A percentile compares a stretch with the other conserved stretches of the same genome.
Evolutionary conservation across 2,113 vertebrate species (phyloP).

Genomic region (Leucosticte australis): DNA sequence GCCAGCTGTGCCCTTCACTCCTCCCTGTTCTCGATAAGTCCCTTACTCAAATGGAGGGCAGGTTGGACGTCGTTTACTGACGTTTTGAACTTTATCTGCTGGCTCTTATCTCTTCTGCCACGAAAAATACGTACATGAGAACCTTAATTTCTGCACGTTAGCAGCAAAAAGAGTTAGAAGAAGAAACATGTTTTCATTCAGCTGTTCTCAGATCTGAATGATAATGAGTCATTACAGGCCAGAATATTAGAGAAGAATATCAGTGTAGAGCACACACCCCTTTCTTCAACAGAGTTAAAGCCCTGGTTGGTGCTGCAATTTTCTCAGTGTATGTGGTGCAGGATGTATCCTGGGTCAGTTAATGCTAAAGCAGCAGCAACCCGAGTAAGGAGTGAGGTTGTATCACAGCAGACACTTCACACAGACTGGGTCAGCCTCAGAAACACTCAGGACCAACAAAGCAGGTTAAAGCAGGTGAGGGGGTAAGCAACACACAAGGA

Average conservation of each 20-base stretch:
- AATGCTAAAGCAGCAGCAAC: neutral
- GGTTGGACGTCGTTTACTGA: neutral
- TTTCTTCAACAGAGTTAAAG: neutral
- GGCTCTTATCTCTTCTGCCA: constrained; percentile 29
- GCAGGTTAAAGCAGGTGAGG: neutral
- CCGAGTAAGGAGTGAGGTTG: neutral
- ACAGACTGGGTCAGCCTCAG: neutral
- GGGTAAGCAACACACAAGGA: neutral
- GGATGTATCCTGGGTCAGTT: neutral
- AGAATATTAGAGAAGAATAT: neutral
- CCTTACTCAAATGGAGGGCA: neutral
- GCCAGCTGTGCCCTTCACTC: constrained; percentile 17
- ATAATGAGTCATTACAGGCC: neutral
- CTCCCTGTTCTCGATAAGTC: constrained; percentile 10
- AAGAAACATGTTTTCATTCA: neutral
- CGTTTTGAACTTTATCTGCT: constrained; percentile 37
- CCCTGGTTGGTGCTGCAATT: neutral
- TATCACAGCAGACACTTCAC: neutral
- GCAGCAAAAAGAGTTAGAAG: neutral
- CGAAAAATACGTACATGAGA: neutral
- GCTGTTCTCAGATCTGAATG: neutral
- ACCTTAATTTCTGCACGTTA: constrained; percentile 31
- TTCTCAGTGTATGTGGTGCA: neutral
- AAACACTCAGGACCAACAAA: neutral
- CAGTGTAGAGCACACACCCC: fast-evolving